Base-by-base conservation (phyloP, 2,113 vertebrate genomes). In the Colinus virginianus region DNA sequence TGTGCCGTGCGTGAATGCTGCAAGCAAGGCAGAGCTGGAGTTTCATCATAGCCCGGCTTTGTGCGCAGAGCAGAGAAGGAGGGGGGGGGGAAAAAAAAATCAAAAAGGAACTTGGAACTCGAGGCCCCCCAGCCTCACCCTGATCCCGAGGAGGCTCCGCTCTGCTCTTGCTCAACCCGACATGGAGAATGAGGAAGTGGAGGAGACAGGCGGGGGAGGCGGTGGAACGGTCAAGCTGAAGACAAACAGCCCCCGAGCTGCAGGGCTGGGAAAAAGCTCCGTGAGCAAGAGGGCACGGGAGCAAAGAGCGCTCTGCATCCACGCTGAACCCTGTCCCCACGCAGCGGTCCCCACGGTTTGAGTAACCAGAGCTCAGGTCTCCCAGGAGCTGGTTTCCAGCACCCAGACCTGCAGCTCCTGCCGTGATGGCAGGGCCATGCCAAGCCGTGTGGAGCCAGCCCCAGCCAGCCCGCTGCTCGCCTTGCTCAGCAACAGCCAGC, bases 151-250 rank as follows among this genome's bases (percentile, higher is more conserved):
- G 71, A 92, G 88, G 88, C 95, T 93, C 66, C 2, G 8, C 84
- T 94, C 94, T 94, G 95, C 78, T 96, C 95, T 97, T 97, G 96
- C 92, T 95, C 96, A 97, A 97, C 88, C 93, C 85, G 84, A 19
- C 72, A 64, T 38, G 1, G 90, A 95, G 96, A 97, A 97, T 93
- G 94, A 97, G 96, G 96, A 97, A 97, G 95, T 56, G 5, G 88
- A 94, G 92, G 49, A 96, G 96, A 95, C 94, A 75, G 94, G 96
- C 59, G 88, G 90, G 91, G 95, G 95, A 93, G 94, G 94, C 5
- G 85, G 79, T 69, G 89, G 74, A 92, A 84, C 51, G 74, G 96
- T 92, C 93, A 90, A 42, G 84, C 89, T 90, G 96, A 74, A 95
- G 91, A 91, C 94, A 96, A 95, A 91, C 94, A 88, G 85, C 90